Evolutionary conservation across 2,113 vertebrate genomes (phyloP).

Genomic region (Aix galericulata): DNA sequence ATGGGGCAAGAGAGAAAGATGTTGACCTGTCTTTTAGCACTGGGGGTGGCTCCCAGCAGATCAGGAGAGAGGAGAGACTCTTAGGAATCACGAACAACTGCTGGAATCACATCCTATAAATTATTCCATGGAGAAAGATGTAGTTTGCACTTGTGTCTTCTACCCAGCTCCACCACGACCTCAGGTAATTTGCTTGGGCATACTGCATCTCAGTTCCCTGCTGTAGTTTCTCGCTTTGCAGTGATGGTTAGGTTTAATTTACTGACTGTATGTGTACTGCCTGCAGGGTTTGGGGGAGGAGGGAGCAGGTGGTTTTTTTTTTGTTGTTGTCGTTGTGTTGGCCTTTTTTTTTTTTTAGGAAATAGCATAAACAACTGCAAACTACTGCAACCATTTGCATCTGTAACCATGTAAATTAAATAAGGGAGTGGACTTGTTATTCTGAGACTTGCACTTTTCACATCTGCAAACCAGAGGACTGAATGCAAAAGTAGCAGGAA

Average conservation of each 20-base stretch:
- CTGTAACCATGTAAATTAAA: conserved; percentile 9
- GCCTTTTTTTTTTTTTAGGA: not conserved
- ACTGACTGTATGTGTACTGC: not conserved
- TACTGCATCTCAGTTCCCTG: not conserved
- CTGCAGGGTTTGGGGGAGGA: not conserved
- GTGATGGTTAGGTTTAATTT: not conserved
- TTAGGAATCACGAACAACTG: not conserved
- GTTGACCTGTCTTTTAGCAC: not conserved
- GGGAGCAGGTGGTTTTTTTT: not conserved
- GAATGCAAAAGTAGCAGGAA: conserved; percentile 52
- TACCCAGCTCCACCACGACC: not conserved
- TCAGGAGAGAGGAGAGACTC: not conserved
- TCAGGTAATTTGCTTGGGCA: not conserved
- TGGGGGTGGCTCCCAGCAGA: not conserved
- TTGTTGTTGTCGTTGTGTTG: no score
- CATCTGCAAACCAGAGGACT: conserved; percentile 52
- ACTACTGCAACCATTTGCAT: not conserved
- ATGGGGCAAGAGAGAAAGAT: not conserved
- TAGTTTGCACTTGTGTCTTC: not conserved
- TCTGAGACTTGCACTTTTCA: conserved; percentile 43
- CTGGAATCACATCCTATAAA: not conserved
- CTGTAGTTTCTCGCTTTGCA: not conserved
- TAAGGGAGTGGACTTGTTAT: conserved; percentile 8
- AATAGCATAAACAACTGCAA: not conserved
- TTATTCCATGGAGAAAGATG: not conserved